Evolutionary conservation across 2,113 vertebrate species (phyloP).

Genomic region (Leptobrachium ailaonicum): DNA sequence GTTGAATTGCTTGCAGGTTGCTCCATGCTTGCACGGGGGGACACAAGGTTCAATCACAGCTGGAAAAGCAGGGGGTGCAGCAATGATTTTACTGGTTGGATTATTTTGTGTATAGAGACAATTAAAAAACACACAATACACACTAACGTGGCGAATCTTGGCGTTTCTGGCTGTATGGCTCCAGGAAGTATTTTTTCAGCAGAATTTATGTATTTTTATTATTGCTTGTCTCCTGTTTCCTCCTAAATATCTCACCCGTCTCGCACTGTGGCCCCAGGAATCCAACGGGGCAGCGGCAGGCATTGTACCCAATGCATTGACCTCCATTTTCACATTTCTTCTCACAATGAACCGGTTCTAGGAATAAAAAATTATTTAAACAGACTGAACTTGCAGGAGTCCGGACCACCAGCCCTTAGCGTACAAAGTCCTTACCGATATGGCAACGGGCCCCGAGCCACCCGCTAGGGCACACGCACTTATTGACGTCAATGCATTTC

Average conservation of each 20-base stretch:
- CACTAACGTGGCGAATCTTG: no score
- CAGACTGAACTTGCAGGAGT: background rate
- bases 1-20: slow-evolving; percentile 71
- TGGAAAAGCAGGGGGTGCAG: slow-evolving; percentile 35
- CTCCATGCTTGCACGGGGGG: slow-evolving; percentile 73
- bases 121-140: no score
- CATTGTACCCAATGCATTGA: slow-evolving; percentile 69
- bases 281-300: slow-evolving; percentile 67
- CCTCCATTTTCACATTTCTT: slow-evolving; percentile 53
- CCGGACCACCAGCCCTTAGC: background rate
- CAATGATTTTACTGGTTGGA: no score
- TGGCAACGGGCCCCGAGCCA: slow-evolving; percentile 78
- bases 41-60: slow-evolving; percentile 71
- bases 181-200: no score
- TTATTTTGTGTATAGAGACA: no score
- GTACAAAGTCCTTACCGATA: slow-evolving; percentile 64
- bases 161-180: no score
- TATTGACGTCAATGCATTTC: slow-evolving; percentile 75
- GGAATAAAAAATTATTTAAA: background rate
- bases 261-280: slow-evolving; percentile 69
- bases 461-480: slow-evolving; percentile 67
- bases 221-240: no score
- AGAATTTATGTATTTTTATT: no score
- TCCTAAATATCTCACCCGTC: slow-evolving; percentile 59
- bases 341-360: slow-evolving; percentile 28